Base-by-base conservation (phyloP, 2,113 vertebrate genomes). In the Syrrhaptes paradoxus region DNA sequence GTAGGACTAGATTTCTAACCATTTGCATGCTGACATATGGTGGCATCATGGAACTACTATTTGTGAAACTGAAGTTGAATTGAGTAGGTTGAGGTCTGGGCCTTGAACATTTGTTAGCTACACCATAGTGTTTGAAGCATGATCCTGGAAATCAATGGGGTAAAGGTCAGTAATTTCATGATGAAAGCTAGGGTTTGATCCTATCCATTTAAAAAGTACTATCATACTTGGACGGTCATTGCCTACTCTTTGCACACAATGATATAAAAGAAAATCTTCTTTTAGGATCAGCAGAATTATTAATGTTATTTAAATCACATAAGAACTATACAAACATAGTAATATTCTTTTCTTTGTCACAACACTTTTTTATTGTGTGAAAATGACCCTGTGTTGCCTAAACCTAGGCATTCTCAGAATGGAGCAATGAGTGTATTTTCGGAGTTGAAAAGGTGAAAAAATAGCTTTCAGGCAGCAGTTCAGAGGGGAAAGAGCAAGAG, bases 401-500 rank as follows among this genome's bases (percentile, higher is more conserved):
- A 72, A 68, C 61, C n/a, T 48, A 29, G 29, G 31, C 10, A 25
- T 86, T 93, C 48, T 70, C 25, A 45, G 55, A 67, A 63, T 70
- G 62, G 54, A 65, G 38, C 41, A 70, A 32, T 71, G 41, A 31
- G 6, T 84, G 6, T 49, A 28, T 90, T 95, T 65, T 87, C 36
- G 36, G 61, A 73, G n/a, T 85, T 89, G 45, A 80, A 59, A 73
- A 80, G 58, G 57, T 34, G 11, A 51, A 24, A 51, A 80, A 93
- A 80, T 70, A 85, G 49, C 25, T 88, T 91, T 85, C 38, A 52
- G 32, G 26, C 55, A 90, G 48, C 46, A 63, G 45, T 81, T 87
- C 26, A 52, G 36, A 88, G 59, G 46, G 32, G 17, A 80, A 88
- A 32, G 25, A 92, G 48, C 59, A 78, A 57, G 43, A 62, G 41